Conservation (phyloP, 2,113 vertebrate genomes). For the Menura novaehollandiae region DNA sequence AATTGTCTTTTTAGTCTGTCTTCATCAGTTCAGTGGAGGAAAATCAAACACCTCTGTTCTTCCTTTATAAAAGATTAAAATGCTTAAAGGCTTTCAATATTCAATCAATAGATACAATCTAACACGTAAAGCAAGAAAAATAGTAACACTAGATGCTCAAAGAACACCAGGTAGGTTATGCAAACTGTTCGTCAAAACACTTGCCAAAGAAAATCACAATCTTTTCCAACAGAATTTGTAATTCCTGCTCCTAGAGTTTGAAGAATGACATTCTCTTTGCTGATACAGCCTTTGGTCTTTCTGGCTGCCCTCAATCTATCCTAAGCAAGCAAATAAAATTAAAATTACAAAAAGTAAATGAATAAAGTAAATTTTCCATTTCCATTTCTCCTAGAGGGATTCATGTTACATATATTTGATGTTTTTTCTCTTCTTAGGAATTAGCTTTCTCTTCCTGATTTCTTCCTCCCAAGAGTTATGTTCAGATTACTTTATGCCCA, state of each 20-base stretch:
- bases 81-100: background rate
- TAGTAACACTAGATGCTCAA: background rate
- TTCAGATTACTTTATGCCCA: background rate
- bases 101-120: background rate
- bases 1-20: background rate
- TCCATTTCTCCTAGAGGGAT: slow-evolving; percentile 41
- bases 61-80: background rate
- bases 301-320: slow-evolving; percentile 44
- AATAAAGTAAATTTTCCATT: slow-evolving; percentile 58
- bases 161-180: background rate
- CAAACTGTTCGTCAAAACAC: slow-evolving; percentile 13
- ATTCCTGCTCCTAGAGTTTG: background rate
- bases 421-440: slow-evolving; percentile 25
- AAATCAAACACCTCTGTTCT: background rate
- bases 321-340: slow-evolving; percentile 56
- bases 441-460: slow-evolving; percentile 30
- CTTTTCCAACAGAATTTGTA: slow-evolving; percentile 9
- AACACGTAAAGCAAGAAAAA: background rate
- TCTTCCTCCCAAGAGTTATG: background rate
- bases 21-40: background rate
- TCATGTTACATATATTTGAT: slow-evolving; percentile 37
- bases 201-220: slow-evolving; percentile 2
- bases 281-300: slow-evolving; percentile 46
- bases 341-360: slow-evolving; percentile 59
- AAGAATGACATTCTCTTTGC: slow-evolving; percentile 11